Conservation (phyloP, 2,888 invertebrate genomes). For the Oconnorella tubifera region DNA sequence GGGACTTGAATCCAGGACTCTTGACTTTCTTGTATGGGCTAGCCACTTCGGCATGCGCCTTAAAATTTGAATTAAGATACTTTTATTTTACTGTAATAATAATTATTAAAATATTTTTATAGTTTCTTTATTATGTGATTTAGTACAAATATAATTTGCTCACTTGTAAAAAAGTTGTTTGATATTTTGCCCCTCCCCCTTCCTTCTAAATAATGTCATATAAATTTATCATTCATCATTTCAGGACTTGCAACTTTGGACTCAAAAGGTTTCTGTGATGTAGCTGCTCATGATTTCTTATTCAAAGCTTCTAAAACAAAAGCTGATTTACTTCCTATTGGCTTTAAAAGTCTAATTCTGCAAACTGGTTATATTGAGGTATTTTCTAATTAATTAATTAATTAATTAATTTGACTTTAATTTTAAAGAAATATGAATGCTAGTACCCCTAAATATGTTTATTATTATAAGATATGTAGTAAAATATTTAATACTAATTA, state of each 20-base stretch:
- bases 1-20: too few relatives aligned
- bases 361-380: constrained; percentile 20
- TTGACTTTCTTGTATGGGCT: too few relatives aligned
- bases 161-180: too few relatives aligned
- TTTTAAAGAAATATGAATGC: too few relatives aligned
- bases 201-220: background rate
- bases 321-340: constrained; percentile 10
- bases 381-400: background rate
- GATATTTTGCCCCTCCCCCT: too few relatives aligned
- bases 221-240: background rate
- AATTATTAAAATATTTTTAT: background rate
- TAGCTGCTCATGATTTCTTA: constrained; percentile 8
- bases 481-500: background rate
- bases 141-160: background rate
- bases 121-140: background rate
- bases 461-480: too few relatives aligned
- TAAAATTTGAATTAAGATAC: background rate
- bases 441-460: too few relatives aligned
- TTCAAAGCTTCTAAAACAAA: constrained; percentile 11
- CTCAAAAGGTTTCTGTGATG: constrained; percentile 16
- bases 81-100: background rate
- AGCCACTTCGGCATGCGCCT: too few relatives aligned
- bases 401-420: too few relatives aligned
- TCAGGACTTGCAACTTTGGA: constrained; percentile 5
- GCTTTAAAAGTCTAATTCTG: constrained; percentile 18